Evolutionary conservation across 2,888 invertebrate genomes (phyloP).

Genomic region (Hyposoter dolosus): DNA sequence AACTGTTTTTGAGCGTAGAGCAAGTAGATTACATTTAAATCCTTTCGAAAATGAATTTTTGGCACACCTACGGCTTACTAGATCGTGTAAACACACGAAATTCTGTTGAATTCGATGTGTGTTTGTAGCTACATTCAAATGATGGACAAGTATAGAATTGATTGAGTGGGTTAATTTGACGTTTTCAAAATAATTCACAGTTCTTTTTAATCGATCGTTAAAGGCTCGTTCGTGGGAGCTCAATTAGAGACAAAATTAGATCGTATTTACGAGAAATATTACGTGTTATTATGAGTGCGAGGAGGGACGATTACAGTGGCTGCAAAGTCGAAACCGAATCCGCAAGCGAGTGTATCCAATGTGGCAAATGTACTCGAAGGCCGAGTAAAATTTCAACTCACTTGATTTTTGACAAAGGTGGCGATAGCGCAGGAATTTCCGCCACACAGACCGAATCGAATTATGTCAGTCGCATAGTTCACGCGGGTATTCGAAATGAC

Average conservation of each 20-base stretch:
- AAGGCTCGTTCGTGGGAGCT: not conserved
- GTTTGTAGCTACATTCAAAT: slow-evolving; percentile 18
- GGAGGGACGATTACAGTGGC: slow-evolving; percentile 32
- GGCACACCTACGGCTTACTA: not conserved
- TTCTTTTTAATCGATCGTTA: not conserved
- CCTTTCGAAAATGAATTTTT: not conserved
- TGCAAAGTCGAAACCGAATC: slow-evolving; percentile 46
- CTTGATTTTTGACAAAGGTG: slow-evolving; percentile 28
- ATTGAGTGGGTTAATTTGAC: slow-evolving; percentile 1
- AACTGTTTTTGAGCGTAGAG: not conserved
- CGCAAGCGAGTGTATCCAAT: slow-evolving; percentile 48
- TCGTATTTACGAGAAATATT: not conserved
- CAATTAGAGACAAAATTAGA: not conserved
- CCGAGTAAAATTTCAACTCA: slow-evolving; percentile 21
- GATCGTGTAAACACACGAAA: not conserved
- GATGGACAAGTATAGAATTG: not conserved
- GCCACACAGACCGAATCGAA: slow-evolving; percentile 57
- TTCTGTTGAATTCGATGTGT: not conserved
- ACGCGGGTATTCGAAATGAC: slow-evolving; percentile 72
- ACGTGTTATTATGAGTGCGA: slow-evolving; percentile 29
- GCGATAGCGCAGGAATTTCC: slow-evolving; percentile 51
- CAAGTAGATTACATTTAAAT: not conserved
- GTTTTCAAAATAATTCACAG: slow-evolving; percentile 6
- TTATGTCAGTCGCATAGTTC: slow-evolving; percentile 74
- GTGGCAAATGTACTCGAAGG: slow-evolving; percentile 51